Conservation (phyloP, 1,140 invertebrate species). For the Bombyx mandarina region DNA sequence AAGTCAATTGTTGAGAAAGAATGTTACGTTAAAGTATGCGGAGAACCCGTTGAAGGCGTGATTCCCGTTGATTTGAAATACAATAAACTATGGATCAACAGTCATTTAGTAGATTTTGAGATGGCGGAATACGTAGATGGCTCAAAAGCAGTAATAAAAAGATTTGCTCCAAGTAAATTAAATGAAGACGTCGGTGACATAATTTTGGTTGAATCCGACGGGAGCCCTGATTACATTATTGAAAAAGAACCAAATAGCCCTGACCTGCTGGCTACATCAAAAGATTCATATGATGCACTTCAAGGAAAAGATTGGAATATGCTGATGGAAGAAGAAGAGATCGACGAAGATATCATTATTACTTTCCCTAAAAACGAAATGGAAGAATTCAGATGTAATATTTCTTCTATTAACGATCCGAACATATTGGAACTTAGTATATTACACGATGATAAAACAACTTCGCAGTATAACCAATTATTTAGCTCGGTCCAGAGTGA, state of each 20-base stretch:
- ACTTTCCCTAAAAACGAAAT: slow-evolving; percentile 24
- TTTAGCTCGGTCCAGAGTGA: slow-evolving; percentile 33
- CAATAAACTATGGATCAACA: slow-evolving; percentile 50
- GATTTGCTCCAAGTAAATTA: slow-evolving; percentile 19
- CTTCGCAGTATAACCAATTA: slow-evolving; percentile 33
- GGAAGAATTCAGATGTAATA: slow-evolving; percentile 38
- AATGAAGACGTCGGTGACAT: slow-evolving; percentile 10
- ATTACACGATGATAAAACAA: slow-evolving; percentile 31
- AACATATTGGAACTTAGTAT: slow-evolving; percentile 36
- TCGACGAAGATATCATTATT: slow-evolving; percentile 18
- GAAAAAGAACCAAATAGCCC: slow-evolving; percentile 23
- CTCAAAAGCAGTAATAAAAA: slow-evolving; percentile 30
- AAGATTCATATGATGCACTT: slow-evolving; percentile 28
- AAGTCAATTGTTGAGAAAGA: slow-evolving; percentile 55
- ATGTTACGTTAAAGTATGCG: slow-evolving; percentile 39
- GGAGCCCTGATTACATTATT: slow-evolving; percentile 50
- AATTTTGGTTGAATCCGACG: slow-evolving; percentile 26
- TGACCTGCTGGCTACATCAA: slow-evolving; percentile 13
- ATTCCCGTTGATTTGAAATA: slow-evolving; percentile 49
- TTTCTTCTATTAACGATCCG: slow-evolving; percentile 36
- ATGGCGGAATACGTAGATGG: slow-evolving; percentile 48
- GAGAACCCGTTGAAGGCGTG: slow-evolving; percentile 28
- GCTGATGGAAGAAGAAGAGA: slow-evolving; percentile 28
- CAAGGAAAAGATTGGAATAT: slow-evolving; percentile 47
- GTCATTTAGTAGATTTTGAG: slow-evolving; percentile 56